These are phyloP conservation scores for Eupithecia subumbrata DNA, from an alignment of 2,888 invertebrate species.

Conservation along the genomic window DNA sequence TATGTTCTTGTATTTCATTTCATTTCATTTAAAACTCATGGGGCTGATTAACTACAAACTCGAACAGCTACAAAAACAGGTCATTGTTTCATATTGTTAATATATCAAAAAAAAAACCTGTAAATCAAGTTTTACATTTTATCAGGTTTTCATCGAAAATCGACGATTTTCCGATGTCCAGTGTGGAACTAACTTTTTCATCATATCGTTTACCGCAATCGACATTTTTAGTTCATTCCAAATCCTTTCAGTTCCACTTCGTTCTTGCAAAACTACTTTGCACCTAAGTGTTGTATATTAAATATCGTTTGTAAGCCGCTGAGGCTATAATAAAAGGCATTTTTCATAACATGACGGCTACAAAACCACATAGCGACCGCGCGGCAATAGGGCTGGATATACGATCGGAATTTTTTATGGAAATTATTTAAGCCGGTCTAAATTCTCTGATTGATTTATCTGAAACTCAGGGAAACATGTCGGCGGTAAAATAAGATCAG, in stretches of 20 bases:
- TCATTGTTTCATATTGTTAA: not conserved
- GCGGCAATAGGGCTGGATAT: not conserved
- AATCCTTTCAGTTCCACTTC: no score
- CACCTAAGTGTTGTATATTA: not conserved
- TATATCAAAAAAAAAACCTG: no score
- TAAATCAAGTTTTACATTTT: no score
- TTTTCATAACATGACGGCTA: conserved; percentile 12
- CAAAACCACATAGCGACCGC: not conserved
- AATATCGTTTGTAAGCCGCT: not conserved
- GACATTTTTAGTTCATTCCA: no score
- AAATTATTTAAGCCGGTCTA: not conserved
- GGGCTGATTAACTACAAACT: not conserved
- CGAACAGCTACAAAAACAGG: not conserved
- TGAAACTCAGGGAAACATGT: not conserved
- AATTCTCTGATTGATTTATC: not conserved
- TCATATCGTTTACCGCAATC: no score
- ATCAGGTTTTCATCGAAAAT: no score
- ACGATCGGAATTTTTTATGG: not conserved
- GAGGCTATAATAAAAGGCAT: not conserved
- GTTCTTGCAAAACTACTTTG: not conserved
- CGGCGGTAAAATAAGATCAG: no score
- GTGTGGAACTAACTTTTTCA: no score
- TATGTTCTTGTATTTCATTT: no score
- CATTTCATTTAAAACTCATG: no score
- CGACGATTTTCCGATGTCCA: no score